Percentiles rank a stretch among this genome's conserved stretches.
Evolutionary conservation across 2,113 vertebrate genomes (phyloP).

Genomic region (Perccottus glenii): DNA sequence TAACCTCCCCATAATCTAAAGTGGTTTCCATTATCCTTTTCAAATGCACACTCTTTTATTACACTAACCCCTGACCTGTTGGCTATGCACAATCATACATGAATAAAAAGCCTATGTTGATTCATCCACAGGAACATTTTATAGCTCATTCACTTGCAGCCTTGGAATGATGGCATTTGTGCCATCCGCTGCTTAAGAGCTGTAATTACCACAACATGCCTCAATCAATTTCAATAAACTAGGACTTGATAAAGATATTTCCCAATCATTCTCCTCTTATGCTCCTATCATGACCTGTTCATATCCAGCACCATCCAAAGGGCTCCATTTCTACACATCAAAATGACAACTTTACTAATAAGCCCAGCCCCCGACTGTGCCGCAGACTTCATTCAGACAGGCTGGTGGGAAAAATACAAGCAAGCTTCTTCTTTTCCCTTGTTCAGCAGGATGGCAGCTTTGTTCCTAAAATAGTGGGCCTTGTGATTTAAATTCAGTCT

Average conservation of each 20-base stretch:
- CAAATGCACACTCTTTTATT: background rate
- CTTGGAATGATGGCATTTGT: background rate
- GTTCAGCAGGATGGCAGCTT: slow-evolving; percentile 70
- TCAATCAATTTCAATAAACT: background rate
- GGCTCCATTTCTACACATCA: slow-evolving; percentile 4
- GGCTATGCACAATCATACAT: background rate
- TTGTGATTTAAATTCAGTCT: slow-evolving; percentile 74
- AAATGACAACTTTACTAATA: slow-evolving; percentile 40
- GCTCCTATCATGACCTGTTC: background rate
- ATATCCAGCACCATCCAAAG: background rate
- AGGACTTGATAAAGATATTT: background rate
- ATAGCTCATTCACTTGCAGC: slow-evolving; percentile 7
- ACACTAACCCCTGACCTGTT: background rate
- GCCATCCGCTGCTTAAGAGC: background rate
- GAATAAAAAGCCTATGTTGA: background rate
- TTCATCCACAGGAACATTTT: background rate
- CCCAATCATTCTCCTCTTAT: background rate
- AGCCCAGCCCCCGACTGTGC: slow-evolving; percentile 21
- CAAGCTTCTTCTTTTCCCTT: slow-evolving; percentile 55
- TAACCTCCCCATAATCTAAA: background rate
- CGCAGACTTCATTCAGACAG: slow-evolving; percentile 42
- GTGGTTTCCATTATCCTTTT: background rate
- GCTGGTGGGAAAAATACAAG: slow-evolving; percentile 47
- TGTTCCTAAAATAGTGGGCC: slow-evolving; percentile 77
- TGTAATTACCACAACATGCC: background rate